These are phyloP conservation scores for Crenuchus spilurus DNA, from an alignment of 2,797 vertebrate genomes.

Conservation along the genomic window DNA sequence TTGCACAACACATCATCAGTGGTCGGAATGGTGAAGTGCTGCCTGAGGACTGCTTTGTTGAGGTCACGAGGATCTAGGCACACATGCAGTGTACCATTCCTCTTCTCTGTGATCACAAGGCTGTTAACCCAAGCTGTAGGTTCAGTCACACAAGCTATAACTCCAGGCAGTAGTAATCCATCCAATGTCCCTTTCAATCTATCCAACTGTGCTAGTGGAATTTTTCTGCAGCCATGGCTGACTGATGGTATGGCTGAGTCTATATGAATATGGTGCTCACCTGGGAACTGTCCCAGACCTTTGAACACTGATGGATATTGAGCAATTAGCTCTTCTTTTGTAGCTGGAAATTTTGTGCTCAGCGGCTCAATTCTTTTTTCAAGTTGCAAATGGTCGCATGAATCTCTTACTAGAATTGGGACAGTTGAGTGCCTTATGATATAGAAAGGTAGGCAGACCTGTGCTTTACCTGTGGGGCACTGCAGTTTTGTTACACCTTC, in stretches of 20 bases:
- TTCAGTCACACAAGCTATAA: background rate
- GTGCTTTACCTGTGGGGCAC: too few relatives aligned
- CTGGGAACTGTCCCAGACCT: constrained; percentile 11
- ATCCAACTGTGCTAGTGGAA: background rate
- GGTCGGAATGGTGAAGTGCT: constrained; percentile 45
- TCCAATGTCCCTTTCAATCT: background rate
- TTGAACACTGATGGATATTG: too few relatives aligned
- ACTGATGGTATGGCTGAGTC: too few relatives aligned
- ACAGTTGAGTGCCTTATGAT: constrained; percentile 26
- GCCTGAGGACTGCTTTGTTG: constrained; percentile 51
- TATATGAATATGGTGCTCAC: constrained; percentile 13
- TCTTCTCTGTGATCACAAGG: constrained; percentile 17
- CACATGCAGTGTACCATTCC: background rate
- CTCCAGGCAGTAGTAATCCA: background rate
- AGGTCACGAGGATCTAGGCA: constrained; percentile 41
- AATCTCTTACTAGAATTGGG: constrained; percentile 8
- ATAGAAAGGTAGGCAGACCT: constrained; percentile 31
- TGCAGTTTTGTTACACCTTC: constrained; percentile 15
- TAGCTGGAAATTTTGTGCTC: too few relatives aligned
- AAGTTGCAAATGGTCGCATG: too few relatives aligned
- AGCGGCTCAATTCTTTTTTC: too few relatives aligned
- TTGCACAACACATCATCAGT: constrained; percentile 26
- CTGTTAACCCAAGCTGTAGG: constrained; percentile 3
- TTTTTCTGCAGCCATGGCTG: too few relatives aligned
- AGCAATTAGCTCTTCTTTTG: too few relatives aligned